Evolutionary conservation across 2,797 vertebrate genomes (phyloP).

Genomic region (Crocodylus rhombifer): DNA sequence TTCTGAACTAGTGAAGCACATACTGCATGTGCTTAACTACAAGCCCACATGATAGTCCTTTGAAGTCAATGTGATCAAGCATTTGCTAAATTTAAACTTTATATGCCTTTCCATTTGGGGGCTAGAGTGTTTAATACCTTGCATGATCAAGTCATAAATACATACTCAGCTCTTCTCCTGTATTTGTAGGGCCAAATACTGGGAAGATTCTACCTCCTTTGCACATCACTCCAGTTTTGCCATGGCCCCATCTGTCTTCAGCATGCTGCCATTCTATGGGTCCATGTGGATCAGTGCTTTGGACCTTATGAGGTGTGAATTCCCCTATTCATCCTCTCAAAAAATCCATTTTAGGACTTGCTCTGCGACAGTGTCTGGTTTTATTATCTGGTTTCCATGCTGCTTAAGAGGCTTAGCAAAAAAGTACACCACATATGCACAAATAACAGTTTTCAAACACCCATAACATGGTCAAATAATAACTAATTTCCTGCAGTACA

Average conservation of each 20-base stretch:
- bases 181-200: background rate
- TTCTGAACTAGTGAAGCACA: background rate
- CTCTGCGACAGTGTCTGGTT: background rate
- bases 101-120: background rate
- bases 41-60: background rate
- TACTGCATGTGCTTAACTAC: background rate
- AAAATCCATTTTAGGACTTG: background rate
- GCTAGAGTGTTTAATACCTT: rapidly evolving
- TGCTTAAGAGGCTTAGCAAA: conserved; percentile 63
- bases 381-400: conserved; percentile 15
- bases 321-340: background rate
- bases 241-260: background rate
- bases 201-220: background rate
- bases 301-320: rapidly evolving
- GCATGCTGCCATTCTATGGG: background rate
- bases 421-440: conserved; percentile 49
- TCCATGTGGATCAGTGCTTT: background rate
- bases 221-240: background rate
- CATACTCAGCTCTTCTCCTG: background rate
- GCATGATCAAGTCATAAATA: background rate
- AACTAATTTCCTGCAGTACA: conserved; percentile 69
- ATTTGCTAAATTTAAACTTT: rapidly evolving
- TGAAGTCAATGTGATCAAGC: background rate
- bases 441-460: conserved; percentile 58
- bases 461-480: conserved; percentile 61